Base-by-base conservation (phyloP, 2,888 invertebrate genomes). In the Luperina testacea region DNA sequence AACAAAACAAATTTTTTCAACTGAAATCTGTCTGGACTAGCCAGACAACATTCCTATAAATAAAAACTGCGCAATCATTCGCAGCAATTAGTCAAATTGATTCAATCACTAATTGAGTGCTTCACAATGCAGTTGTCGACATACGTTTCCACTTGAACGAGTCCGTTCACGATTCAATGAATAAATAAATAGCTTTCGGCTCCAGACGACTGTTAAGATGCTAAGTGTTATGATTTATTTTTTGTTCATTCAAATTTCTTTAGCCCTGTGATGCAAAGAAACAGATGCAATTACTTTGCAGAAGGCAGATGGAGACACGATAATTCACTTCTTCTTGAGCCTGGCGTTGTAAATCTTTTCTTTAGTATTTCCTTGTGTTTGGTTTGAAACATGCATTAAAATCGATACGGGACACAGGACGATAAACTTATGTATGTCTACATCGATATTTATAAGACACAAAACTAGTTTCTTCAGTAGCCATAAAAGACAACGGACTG, bases 161-260 rank as follows among this genome's bases (percentile, higher is more conserved):
- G 84, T 90, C 86, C 90, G 90, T 93, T 94, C 90, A 90, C 94
- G 92, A 92, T 88, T 92, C 93, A 93, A 88, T 95, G 95, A 95
- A 95, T 95, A 93, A 94, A 95, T 94, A 95, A 95, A 95, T 95
- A 94, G 93, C 94, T 91, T 90, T 90, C 82, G 89, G 86, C 80
- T 77, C 83, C 88, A 90, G 88, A 88, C 87, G 78, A 81, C 83
- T 89, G 79, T 87, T 80, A 72, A 78, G 17, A 63, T 42, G 6
- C 15, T 65, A 32, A 65, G 27, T 74, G 71, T 86, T 80, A 78
- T 59, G 92, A 92, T 87, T 92, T 93, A 92, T 87, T 94, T 71
- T 82, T 78, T 59, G 51, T 72, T 61, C 24, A 65, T 65, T 24
- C 32, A 51, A 83, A 78, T 51, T 63, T 63, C 17, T 59, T 69